Evolutionary conservation across 2,797 vertebrate genomes (phyloP).

Genomic region (Oryzias dopingdopingensis): DNA sequence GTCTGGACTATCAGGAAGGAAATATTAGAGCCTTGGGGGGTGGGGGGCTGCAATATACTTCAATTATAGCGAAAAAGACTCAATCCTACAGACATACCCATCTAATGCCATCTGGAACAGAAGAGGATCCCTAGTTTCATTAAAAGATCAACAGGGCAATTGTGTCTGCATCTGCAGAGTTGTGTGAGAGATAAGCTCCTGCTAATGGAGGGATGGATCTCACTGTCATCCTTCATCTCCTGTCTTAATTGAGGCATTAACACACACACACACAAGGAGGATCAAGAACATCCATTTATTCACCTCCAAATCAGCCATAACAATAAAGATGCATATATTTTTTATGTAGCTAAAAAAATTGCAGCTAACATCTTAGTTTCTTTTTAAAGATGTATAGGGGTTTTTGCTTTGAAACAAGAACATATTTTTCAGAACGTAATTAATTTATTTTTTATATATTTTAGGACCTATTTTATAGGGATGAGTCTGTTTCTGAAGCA

Average conservation of each 20-base stretch:
- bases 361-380: no score
- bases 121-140: constrained; percentile 59
- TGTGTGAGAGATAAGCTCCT: constrained; percentile 53
- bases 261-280: constrained; percentile 23
- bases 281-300: constrained; percentile 5
- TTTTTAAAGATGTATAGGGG: no score
- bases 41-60: constrained; percentile 40
- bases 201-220: constrained; percentile 51
- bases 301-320: neutral
- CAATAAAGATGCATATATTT: neutral
- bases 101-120: constrained; percentile 63
- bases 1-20: constrained; percentile 19
- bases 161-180: constrained; percentile 40
- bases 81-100: constrained; percentile 30
- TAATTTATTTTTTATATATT: no score
- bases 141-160: constrained; percentile 59
- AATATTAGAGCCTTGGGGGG: constrained; percentile 35
- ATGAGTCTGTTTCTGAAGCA: no score
- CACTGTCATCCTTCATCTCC: constrained; percentile 6
- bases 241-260: constrained; percentile 18
- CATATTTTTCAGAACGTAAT: no score
- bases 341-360: no score
- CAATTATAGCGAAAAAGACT: constrained; percentile 48
- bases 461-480: no score
- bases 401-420: no score